A percentile compares a stretch with the other conserved stretches of the same genome.
These are phyloP conservation scores for Pollenia angustigena DNA, from an alignment of 2,888 invertebrate genomes.

Conservation along the genomic window DNA sequence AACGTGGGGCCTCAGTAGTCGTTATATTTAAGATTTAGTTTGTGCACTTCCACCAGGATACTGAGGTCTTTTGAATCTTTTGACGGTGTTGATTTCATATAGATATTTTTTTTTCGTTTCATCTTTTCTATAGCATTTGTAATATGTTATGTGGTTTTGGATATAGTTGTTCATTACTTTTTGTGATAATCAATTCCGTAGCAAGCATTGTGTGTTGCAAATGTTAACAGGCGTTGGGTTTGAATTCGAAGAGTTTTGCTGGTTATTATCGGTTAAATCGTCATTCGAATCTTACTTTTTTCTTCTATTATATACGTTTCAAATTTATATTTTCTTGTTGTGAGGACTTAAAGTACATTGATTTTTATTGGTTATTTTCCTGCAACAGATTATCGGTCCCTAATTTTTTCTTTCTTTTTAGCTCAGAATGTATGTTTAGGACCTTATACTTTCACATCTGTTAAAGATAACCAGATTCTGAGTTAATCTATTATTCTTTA, in stretches of 20 bases:
- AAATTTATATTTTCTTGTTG: not conserved
- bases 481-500: not conserved
- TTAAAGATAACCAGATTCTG: not conserved
- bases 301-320: not conserved
- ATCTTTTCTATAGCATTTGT: not conserved
- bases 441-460: not conserved
- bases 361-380: conserved; percentile 1
- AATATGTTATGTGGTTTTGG: not conserved
- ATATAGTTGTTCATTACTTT: not conserved
- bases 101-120: no score
- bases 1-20: no score
- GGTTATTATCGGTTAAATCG: not conserved
- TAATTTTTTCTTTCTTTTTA: not conserved
- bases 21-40: no score
- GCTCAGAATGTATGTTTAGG: not conserved
- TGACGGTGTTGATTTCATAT: no score
- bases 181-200: not conserved
- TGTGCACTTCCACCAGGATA: no score
- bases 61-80: no score
- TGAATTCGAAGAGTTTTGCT: not conserved
- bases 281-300: not conserved
- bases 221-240: not conserved
- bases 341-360: no score
- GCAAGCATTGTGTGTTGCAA: not conserved
- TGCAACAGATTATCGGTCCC: not conserved